Base-by-base conservation (phyloP, 2,113 vertebrate species). In the Pelvicachromis taeniatus region DNA sequence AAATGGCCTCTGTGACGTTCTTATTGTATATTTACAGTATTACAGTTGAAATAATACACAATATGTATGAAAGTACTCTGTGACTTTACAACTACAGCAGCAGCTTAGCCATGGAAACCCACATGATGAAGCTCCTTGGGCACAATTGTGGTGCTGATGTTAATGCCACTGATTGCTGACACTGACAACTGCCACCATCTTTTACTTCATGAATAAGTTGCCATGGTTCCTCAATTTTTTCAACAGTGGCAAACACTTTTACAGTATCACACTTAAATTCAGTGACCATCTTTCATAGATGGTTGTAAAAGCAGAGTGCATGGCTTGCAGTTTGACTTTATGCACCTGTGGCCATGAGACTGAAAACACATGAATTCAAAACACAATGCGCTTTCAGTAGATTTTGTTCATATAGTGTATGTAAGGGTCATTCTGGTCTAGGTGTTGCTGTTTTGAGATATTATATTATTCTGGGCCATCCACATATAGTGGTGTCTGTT, bases 151-250 rank as follows among this genome's bases (percentile, higher is more conserved):
- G 26, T 31, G 23, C 42, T 48, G 23, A 75, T 12, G 42, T 50
- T 75, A 75, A 75, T 0, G 1, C 68, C 42, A 5, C 19, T 38
- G 33, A 38, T 11, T 38, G 59, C 33, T 65, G 19, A 65, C 65
- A 42, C 33, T 38, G 0, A 0, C 6, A 63, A 38, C n/a, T 38
- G 10, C 10, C 33, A 63, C 59, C 4, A 40, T 65, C 35, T 40
- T 42, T 8, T 21, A 70, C 40, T 4, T 70, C 13, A 45, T 0
- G 13, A 23, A 45, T 45, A 26, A 45, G 26, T 29, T 48, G 40
- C 3, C 29, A 2, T 70, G 40, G 65, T 26, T 45, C 5, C 23
- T 29, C 23, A 42, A 42, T 68, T 26, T 29, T 73, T 73, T 42
- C 42, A 75, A 31, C 9, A 45, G 68, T 2, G 23, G 42, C 29